Evolutionary conservation across 2,113 vertebrate genomes (phyloP).

Genomic region (Riparia riparia): DNA sequence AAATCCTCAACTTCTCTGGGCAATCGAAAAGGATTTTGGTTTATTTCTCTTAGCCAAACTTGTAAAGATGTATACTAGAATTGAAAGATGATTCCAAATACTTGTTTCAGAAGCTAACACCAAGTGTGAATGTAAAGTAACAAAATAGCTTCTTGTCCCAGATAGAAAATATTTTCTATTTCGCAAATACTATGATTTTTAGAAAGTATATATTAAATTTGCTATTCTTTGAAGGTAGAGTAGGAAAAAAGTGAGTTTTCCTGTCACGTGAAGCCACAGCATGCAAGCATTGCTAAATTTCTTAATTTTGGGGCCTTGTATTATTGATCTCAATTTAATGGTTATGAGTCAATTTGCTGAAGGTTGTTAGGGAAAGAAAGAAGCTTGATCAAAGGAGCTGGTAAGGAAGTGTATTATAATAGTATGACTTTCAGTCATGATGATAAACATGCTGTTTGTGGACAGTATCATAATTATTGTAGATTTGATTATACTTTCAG

Average conservation of each 20-base stretch:
- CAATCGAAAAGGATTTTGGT: background rate
- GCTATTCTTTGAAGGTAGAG: background rate
- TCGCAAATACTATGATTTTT: background rate
- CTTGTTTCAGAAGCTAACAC: background rate
- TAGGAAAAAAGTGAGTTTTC: background rate
- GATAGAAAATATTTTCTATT: background rate
- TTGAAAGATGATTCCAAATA: background rate
- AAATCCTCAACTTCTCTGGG: background rate
- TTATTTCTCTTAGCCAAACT: background rate
- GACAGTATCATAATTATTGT: background rate
- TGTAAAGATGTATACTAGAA: background rate
- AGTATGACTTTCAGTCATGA: background rate
- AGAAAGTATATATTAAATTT: background rate
- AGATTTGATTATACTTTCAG: background rate
- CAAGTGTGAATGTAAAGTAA: background rate
- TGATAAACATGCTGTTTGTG: background rate
- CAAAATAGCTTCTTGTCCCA: accelerated
- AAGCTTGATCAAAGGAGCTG: background rate
- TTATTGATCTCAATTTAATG: background rate
- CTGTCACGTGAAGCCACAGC: background rate
- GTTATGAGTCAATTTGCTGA: background rate
- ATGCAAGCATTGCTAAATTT: background rate
- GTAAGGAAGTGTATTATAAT: background rate
- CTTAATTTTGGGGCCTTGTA: background rate
- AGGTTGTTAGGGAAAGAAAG: background rate